Evolutionary conservation across 2,888 invertebrate species (phyloP).

Genomic region (Baccha elongata): DNA sequence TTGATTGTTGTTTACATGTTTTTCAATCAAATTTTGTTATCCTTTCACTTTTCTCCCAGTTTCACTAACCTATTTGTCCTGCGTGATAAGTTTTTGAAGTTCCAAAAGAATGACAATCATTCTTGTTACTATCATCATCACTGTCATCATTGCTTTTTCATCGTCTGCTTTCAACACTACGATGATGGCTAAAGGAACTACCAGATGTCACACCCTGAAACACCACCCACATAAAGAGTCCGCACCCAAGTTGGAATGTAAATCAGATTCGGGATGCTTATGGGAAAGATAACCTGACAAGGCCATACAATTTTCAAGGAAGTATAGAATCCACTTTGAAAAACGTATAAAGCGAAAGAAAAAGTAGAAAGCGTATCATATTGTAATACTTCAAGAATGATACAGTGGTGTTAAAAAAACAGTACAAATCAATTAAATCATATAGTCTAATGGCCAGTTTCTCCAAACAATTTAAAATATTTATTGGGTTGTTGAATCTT

Average conservation of each 20-base stretch:
- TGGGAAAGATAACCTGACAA: conserved; percentile 32
- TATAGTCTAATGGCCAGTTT: too few relatives aligned
- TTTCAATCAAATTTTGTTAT: too few relatives aligned
- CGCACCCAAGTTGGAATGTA: neutral
- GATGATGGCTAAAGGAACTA: neutral
- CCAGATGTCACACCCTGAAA: conserved; percentile 8
- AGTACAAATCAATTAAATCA: too few relatives aligned
- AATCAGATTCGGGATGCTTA: conserved; percentile 23
- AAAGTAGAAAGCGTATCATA: neutral
- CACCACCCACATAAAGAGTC: neutral
- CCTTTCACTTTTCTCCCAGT: neutral
- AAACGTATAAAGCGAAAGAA: neutral
- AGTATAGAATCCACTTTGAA: conserved; percentile 18
- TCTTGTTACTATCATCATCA: conserved; percentile 18
- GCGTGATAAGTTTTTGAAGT: neutral
- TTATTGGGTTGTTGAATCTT: too few relatives aligned
- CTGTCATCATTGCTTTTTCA: neutral
- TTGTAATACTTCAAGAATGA: neutral
- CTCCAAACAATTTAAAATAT: too few relatives aligned
- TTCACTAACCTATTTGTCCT: neutral
- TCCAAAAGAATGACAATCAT: conserved; percentile 20
- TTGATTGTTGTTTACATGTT: too few relatives aligned
- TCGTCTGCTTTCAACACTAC: neutral
- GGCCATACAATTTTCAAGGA: conserved; percentile 37
- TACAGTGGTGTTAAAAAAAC: neutral